Percentiles rank a stretch among this genome's conserved stretches.
Conservation (phyloP, 2,113 vertebrate genomes). For the Cephalopholis sonnerati region DNA sequence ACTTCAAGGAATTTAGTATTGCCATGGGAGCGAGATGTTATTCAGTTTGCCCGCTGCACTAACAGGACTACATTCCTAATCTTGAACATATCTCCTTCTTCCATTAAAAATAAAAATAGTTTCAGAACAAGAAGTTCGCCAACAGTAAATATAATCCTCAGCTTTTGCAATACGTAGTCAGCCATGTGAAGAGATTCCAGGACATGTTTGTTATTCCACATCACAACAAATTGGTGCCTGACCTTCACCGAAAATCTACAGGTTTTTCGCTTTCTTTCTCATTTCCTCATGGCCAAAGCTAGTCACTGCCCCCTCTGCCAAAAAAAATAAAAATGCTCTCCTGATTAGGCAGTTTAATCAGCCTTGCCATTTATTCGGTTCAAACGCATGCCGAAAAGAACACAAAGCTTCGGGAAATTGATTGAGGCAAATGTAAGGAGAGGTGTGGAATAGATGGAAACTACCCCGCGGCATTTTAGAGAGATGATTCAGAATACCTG, state of each 20-base stretch:
- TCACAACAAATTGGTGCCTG: not conserved
- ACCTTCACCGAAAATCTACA: slow-evolving; percentile 31
- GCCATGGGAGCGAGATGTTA: not conserved
- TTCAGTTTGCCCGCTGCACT: slow-evolving; percentile 13
- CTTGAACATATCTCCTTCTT: not conserved
- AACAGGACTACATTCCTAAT: slow-evolving; percentile 40
- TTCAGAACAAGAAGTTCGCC: not conserved
- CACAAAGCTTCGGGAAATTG: slow-evolving; percentile 25
- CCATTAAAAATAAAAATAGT: not conserved
- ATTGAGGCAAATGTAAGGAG: slow-evolving; percentile 36
- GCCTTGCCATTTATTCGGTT: slow-evolving; percentile 20
- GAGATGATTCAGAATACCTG: slow-evolving; percentile 38
- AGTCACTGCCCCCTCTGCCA: not conserved
- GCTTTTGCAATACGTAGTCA: slow-evolving; percentile 5
- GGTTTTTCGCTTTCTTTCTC: not conserved
- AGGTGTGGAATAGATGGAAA: slow-evolving; percentile 34
- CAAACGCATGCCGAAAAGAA: slow-evolving; percentile 11
- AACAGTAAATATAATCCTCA: slow-evolving; percentile 2
- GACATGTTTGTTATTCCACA: not conserved
- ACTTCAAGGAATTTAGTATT: slow-evolving; percentile 6
- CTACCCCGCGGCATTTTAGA: slow-evolving; percentile 29
- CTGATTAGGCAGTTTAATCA: slow-evolving; percentile 20
- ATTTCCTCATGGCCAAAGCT: not conserved
- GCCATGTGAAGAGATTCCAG: slow-evolving; percentile 12
- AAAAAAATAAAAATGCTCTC: slow-evolving; percentile 1